Base-by-base conservation (phyloP, 1,140 invertebrate genomes). In the Calliphora vicina region DNA sequence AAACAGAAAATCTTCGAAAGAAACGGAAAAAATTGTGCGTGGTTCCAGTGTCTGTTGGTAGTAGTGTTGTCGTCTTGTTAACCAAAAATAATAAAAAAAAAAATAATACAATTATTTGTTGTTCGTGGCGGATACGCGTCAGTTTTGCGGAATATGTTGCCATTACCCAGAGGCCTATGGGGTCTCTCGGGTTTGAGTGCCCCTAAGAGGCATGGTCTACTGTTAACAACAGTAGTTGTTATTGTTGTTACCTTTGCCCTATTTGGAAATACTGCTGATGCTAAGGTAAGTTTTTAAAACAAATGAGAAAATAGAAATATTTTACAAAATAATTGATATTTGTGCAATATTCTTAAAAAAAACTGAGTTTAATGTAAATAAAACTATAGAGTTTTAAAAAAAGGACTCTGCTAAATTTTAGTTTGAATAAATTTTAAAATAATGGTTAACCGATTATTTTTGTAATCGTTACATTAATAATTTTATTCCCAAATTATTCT, bases 91-190 rank as follows among this genome's bases (percentile, higher is more conserved):
- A n/a, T n/a, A n/a, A n/a, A n/a, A n/a, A n/a, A n/a, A n/a, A n/a
- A n/a, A n/a, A n/a, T n/a, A n/a, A n/a, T n/a, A n/a, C n/a, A 61
- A 15, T 61, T 61, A 15, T 17, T 67, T 67, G 23, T 67, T 25
- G 61, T 67, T 67, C 61, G 61, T 67, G 61, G 61, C 74, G 74
- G 74, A 78, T 78, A 78, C 74, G 74, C 74, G 74, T 78, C 29
- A n/a, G 9, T 42, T 35, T 76, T 42, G n/a, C 17, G 8, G 42
- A 78, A 15, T 50, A 82, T 71, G 50, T 67, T 84, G 85, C 85
- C 84, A 85, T 88, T 86, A 86, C 88, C 88, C 88, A 88, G 88
- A 87, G 88, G 87, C 89, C 87, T 83, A 82, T 43, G 74, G 80
- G 85, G 86, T 89, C 88, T 89, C 88, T 89, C 85, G 88, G 88